Evolutionary conservation across 1,140 invertebrate genomes (phyloP).

Genomic region (Drosophila parabipectinata): DNA sequence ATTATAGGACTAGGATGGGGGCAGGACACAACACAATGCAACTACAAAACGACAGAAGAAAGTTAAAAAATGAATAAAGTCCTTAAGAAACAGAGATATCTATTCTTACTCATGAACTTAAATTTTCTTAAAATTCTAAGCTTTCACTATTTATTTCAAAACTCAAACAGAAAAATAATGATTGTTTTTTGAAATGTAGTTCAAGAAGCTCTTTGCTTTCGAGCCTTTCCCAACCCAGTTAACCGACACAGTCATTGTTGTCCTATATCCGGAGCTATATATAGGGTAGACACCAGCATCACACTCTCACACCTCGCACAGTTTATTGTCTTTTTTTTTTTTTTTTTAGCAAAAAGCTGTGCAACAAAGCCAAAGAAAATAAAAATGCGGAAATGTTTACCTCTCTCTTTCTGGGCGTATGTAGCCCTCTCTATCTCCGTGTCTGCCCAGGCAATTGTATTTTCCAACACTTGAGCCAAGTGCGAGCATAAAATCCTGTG

Average conservation of each 20-base stretch:
- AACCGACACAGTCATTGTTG: slow-evolving; percentile 14
- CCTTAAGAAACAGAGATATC: slow-evolving; percentile 31
- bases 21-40: background rate
- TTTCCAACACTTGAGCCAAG: slow-evolving; percentile 80
- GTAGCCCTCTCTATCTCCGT: slow-evolving; percentile 6
- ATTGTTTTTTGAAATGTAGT: slow-evolving; percentile 30
- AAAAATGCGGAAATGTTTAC: slow-evolving; percentile 70
- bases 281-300: slow-evolving; percentile 38
- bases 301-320: slow-evolving; percentile 40
- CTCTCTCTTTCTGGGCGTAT: background rate
- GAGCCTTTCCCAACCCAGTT: slow-evolving; percentile 11
- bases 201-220: slow-evolving; percentile 39
- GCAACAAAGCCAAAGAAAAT: slow-evolving; percentile 52
- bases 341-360: slow-evolving; percentile 36
- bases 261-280: slow-evolving; percentile 37
- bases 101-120: background rate
- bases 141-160: background rate
- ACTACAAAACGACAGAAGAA: too few relatives aligned
- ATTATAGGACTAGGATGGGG: slow-evolving; percentile 42
- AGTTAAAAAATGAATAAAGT: slow-evolving; percentile 67
- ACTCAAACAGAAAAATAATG: background rate
- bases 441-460: slow-evolving; percentile 73
- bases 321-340: slow-evolving; percentile 72
- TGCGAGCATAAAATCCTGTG: slow-evolving; percentile 77
- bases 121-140: background rate